phyloP scores from a whole-genome alignment of 2,797 vertebrate species.

The Euthynnus affinis region DNA sequence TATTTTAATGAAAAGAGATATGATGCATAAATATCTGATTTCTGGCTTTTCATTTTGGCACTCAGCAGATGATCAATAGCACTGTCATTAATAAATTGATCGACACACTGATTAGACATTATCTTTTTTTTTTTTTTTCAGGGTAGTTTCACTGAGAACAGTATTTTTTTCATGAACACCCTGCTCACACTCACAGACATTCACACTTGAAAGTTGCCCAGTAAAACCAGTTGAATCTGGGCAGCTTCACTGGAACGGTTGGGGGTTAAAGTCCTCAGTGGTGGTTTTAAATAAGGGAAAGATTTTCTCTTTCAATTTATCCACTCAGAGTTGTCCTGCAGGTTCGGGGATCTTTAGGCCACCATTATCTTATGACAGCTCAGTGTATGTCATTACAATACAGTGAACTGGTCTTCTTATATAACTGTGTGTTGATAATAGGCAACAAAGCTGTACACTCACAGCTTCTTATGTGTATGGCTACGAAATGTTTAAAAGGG shows the following conservation, averaged over 20 bases:
- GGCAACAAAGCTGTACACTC: slow-evolving; percentile 46
- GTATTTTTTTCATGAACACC: slow-evolving; percentile 10
- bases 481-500: slow-evolving; percentile 32
- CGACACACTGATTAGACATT: slow-evolving; percentile 46
- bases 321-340: slow-evolving; percentile 29
- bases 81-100: slow-evolving; percentile 73
- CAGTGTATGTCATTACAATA: slow-evolving; percentile 31
- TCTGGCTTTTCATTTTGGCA: slow-evolving; percentile 50
- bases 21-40: slow-evolving; percentile 37
- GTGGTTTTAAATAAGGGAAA: not conserved
- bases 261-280: slow-evolving; percentile 16
- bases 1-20: slow-evolving; percentile 47
- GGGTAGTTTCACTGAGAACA: slow-evolving; percentile 23
- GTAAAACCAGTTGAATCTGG: slow-evolving; percentile 38
- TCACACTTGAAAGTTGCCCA: slow-evolving; percentile 29
- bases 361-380: slow-evolving; percentile 26
- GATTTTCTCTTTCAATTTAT: slow-evolving; percentile 21
- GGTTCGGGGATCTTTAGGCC: slow-evolving; percentile 53
- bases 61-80: slow-evolving; percentile 68
- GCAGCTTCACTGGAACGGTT: slow-evolving; percentile 13
- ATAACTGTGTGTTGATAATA: slow-evolving; percentile 42
- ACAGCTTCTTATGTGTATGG: slow-evolving; percentile 29
- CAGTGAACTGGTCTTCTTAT: slow-evolving; percentile 29
- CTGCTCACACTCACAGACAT: slow-evolving; percentile 28
- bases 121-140: slow-evolving; percentile 17